phyloP scores from a whole-genome alignment of 2,797 vertebrate species.

The Sphenodon punctatus region DNA sequence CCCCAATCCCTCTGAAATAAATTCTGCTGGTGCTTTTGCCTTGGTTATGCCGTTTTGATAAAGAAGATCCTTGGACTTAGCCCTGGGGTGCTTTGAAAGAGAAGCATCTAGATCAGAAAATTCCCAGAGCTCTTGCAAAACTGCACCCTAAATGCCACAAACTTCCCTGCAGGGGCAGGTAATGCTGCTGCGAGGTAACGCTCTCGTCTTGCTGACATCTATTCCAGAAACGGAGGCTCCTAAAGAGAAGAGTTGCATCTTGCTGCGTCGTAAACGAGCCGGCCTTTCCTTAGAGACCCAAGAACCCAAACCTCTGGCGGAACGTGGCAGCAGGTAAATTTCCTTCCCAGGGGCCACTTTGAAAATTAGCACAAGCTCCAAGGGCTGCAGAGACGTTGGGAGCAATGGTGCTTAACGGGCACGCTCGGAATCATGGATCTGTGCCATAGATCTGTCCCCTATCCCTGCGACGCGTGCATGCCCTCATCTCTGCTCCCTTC shows the following conservation, averaged over 20 bases:
- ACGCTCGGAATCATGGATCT: too few species aligned
- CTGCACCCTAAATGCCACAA: background rate
- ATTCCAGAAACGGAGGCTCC: conserved; percentile 55
- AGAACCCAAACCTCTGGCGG: background rate
- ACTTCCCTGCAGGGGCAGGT: background rate
- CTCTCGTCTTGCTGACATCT: background rate
- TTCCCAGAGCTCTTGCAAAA: background rate
- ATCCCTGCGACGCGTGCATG: too few species aligned
- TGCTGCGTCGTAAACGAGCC: conserved; percentile 15
- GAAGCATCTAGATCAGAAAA: background rate
- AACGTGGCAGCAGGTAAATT: conserved; percentile 74
- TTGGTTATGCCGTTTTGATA: background rate
- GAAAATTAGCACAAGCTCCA: too few species aligned
- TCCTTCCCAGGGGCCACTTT: too few species aligned
- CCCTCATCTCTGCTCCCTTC: too few species aligned
- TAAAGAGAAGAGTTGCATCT: conserved; percentile 32
- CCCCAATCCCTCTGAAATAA: too few species aligned
- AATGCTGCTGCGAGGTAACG: background rate
- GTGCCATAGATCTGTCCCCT: too few species aligned
- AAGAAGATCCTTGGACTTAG: background rate
- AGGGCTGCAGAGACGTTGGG: too few species aligned
- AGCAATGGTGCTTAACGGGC: too few species aligned
- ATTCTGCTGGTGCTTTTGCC: too few species aligned
- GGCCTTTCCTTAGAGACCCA: conserved; percentile 24
- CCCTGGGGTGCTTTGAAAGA: background rate